A percentile compares a stretch with the other conserved stretches of the same genome.
These are phyloP conservation scores for Galerucella pusilla DNA, from an alignment of 2,888 invertebrate species.

Conservation along the genomic window DNA sequence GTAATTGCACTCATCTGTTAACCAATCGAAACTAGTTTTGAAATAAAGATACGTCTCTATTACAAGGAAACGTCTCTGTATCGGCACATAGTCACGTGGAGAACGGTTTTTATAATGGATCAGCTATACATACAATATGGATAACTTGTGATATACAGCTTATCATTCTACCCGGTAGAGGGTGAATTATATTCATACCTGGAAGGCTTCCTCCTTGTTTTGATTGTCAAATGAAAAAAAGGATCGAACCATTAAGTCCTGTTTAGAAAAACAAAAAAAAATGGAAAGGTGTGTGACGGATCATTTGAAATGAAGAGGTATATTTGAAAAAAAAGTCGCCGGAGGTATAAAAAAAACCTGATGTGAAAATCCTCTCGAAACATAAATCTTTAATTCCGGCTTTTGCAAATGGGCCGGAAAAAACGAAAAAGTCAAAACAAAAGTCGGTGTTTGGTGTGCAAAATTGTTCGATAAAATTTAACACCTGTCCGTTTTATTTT, in stretches of 20 bases:
- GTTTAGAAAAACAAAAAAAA: not conserved
- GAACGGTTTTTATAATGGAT: no score
- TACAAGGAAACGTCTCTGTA: no score
- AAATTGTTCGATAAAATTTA: conserved; percentile 18
- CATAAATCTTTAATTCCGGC: conserved; percentile 18
- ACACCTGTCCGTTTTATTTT: conserved; percentile 12
- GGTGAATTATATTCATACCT: no score
- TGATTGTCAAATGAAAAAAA: not conserved
- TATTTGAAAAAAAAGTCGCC: conserved; percentile 7
- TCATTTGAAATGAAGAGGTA: no score
- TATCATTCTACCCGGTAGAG: no score
- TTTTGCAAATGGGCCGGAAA: conserved; percentile 3
- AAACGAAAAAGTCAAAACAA: conserved; percentile 3
- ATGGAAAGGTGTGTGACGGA: not conserved
- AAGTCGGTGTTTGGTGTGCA: not conserved
- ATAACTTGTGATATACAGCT: no score
- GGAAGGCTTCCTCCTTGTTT: no score
- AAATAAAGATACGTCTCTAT: no score
- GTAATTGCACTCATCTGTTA: no score
- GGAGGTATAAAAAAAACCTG: not conserved
- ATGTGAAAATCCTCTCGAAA: not conserved
- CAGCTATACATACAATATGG: no score
- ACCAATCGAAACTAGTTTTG: no score
- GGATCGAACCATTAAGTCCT: not conserved
- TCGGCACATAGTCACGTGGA: no score